Conservation (phyloP, 2,113 vertebrate species). For the Sceloporus tristichus region DNA sequence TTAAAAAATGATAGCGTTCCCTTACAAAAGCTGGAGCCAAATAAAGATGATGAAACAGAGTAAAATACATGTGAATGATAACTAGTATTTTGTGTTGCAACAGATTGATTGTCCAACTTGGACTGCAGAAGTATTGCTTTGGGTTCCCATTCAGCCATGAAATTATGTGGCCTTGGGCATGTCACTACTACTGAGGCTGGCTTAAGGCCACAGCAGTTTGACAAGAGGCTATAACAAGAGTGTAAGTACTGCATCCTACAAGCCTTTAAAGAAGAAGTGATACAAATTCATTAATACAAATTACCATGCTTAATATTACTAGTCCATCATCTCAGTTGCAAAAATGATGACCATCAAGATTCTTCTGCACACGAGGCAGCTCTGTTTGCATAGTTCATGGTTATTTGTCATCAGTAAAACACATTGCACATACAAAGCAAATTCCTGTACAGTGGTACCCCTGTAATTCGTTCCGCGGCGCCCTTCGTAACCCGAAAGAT, state of each 20-base stretch:
- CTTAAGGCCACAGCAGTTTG: background rate
- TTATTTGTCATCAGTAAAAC: background rate
- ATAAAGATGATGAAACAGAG: background rate
- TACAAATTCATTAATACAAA: background rate
- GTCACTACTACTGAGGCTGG: background rate
- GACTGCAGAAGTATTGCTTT: background rate
- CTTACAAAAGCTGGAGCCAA: background rate
- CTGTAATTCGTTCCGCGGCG: too few species aligned
- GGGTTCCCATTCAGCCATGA: background rate
- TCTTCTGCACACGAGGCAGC: background rate
- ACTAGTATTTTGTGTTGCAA: background rate
- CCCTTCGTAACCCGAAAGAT: too few species aligned
- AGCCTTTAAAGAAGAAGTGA: background rate
- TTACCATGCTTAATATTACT: background rate
- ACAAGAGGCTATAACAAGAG: background rate
- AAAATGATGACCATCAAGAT: background rate
- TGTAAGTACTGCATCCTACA: background rate
- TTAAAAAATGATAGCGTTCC: background rate
- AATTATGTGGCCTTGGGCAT: background rate
- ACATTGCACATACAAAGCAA: background rate
- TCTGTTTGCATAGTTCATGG: background rate
- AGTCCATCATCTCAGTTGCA: background rate
- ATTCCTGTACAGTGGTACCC: too few species aligned
- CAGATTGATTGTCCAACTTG: background rate
- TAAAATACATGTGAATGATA: background rate